phyloP scores from a whole-genome alignment of 2,113 vertebrate genomes.

The Paraplagusia blochii region DNA sequence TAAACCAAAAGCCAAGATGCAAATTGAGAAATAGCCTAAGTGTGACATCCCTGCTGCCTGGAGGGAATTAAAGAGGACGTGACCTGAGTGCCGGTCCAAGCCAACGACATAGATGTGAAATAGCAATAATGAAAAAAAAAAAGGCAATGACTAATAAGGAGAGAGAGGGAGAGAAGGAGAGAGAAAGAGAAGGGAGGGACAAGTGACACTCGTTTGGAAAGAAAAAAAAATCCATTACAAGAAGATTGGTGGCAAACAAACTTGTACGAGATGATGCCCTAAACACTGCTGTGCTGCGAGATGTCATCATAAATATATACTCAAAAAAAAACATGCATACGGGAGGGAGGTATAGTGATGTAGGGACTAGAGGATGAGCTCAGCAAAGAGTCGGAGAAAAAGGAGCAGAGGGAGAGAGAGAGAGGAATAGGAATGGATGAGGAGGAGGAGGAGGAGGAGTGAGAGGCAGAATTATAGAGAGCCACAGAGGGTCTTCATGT shows the following conservation, averaged over 20 bases:
- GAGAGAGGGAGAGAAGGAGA: conserved; percentile 10
- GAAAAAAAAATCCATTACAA: too few relatives aligned
- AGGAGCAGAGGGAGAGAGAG: neutral
- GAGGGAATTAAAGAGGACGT: too few relatives aligned
- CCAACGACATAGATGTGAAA: neutral
- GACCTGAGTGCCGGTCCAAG: too few relatives aligned
- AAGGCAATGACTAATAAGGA: conserved; percentile 5
- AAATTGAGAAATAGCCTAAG: too few relatives aligned
- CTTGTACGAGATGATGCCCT: too few relatives aligned
- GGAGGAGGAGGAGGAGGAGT: conserved; percentile 25
- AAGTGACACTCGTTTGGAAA: too few relatives aligned
- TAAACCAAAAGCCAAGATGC: too few relatives aligned
- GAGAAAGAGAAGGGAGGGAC: conserved; percentile 13
- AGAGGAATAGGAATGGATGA: conserved; percentile 12
- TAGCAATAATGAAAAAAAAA: conserved; percentile 26
- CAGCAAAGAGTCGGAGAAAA: neutral
- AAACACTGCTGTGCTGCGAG: too few relatives aligned
- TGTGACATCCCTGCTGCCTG: too few relatives aligned
- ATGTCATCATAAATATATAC: too few relatives aligned
- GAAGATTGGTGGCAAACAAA: too few relatives aligned
- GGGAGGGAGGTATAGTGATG: conserved; percentile 28
- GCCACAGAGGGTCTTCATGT: conserved; percentile 31
- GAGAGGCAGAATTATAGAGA: conserved; percentile 45
- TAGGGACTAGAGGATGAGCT: conserved; percentile 4
- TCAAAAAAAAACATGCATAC: too few relatives aligned